Conservation (phyloP, 2,797 vertebrate genomes). For the Typhlichthys eigenmanni region DNA sequence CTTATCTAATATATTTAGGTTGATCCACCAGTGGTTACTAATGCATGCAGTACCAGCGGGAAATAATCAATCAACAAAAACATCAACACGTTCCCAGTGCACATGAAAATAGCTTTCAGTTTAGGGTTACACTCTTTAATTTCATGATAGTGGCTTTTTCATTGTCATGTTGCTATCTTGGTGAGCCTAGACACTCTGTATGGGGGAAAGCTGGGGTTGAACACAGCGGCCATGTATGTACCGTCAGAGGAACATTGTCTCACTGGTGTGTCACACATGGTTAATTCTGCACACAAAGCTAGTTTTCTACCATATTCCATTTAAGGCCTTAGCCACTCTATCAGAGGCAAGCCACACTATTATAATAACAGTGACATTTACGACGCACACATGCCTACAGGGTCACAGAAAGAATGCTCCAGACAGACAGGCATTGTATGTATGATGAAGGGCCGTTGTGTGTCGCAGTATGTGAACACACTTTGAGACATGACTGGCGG, state of each 20-base stretch:
- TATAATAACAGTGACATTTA: slow-evolving; percentile 25
- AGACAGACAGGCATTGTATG: slow-evolving; percentile 48
- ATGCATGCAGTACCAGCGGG: too few species aligned
- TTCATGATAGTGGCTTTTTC: too few species aligned
- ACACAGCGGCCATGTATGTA: too few species aligned
- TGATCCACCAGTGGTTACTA: too few species aligned
- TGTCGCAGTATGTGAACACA: not conserved
- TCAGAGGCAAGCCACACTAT: slow-evolving; percentile 30
- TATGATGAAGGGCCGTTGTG: slow-evolving; percentile 31
- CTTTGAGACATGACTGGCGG: slow-evolving; percentile 19
- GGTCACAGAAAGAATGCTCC: slow-evolving; percentile 41
- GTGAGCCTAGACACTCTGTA: too few species aligned
- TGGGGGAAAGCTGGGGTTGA: too few species aligned
- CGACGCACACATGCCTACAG: slow-evolving; percentile 27
- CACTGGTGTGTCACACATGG: not conserved
- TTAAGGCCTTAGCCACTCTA: slow-evolving; percentile 28
- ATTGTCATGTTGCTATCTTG: too few species aligned
- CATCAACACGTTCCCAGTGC: too few species aligned
- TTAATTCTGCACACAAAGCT: slow-evolving; percentile 26
- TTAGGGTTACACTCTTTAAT: too few species aligned
- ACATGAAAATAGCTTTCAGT: too few species aligned
- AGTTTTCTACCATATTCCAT: not conserved
- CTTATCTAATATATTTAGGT: not conserved
- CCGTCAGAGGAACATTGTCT: too few species aligned
- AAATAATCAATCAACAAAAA: too few species aligned